Base-by-base conservation (phyloP, 2,113 vertebrate species). In the Muntiacus muntjak region DNA sequence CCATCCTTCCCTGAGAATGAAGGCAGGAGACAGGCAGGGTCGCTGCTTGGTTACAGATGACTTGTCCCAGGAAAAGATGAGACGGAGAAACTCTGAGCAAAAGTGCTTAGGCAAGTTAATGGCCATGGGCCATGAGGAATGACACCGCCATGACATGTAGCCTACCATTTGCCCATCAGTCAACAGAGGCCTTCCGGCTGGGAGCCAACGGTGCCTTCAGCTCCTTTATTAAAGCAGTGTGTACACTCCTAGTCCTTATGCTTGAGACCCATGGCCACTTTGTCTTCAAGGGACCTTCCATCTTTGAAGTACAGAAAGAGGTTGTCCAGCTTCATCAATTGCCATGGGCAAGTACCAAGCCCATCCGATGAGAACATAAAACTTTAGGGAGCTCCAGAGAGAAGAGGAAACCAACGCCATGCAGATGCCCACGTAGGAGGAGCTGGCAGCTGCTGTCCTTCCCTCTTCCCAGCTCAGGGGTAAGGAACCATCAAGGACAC, bases 181-280 rank as follows among this genome's bases (percentile, higher is more conserved):
- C 94, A 93, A 74, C 30, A 83, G 64, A 43, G 79, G 96, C 43
- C 83, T 96, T 95, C 43, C 0, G 58, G 85, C 62, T 71, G 16
- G 43, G 58, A 84, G 5, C 76, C 45, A 97, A 26, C 12, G 9
- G 30, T 1, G 0, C 14, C 52, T 95, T 89, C 36, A 84, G 47
- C 5, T 79, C 36, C 96, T 78, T 78, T 79, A 79, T 88, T 90
- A 95, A 96, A 76, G 45, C 1, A 1, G 30, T 9, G 52, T 9
- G 7, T 71, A 25, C 7, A 55, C 5, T 40, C 30, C 43, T 16
- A 26, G 89, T 60, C 3, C 79, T 67, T 2, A 14, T 17, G 8
- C 43, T 55, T 4, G 36, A n/a, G 84, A 90, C 87, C 40, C 67
- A 85, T 0, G 0, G 45, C 45, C 50, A 60, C 82, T 87, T 2